These are phyloP conservation scores for Nannoperca australis DNA, from an alignment of 2,797 vertebrate genomes.

Conservation along the genomic window DNA sequence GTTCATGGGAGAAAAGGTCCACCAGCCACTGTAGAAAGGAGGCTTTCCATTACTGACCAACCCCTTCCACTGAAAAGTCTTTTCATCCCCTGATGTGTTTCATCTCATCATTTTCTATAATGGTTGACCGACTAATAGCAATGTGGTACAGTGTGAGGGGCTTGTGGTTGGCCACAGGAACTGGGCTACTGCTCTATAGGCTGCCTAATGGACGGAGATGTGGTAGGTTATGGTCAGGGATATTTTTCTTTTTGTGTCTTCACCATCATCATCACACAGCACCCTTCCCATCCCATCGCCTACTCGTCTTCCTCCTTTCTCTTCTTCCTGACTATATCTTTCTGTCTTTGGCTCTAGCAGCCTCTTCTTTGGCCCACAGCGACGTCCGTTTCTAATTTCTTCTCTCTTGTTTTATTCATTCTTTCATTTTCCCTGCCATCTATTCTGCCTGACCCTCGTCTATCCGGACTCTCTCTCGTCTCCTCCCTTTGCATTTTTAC, in stretches of 20 bases:
- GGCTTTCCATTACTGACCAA: slow-evolving; percentile 60
- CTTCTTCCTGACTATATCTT: slow-evolving; percentile 29
- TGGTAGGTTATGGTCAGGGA: slow-evolving; percentile 53
- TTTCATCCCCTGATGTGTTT: slow-evolving; percentile 60
- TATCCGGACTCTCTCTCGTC: slow-evolving; percentile 26
- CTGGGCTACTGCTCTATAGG: slow-evolving; percentile 49
- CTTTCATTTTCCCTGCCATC: slow-evolving; percentile 74
- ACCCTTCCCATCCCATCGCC: slow-evolving; percentile 38
- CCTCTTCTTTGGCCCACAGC: slow-evolving; percentile 54
- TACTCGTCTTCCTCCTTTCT: slow-evolving; percentile 19
- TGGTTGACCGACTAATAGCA: slow-evolving; percentile 65
- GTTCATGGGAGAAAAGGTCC: slow-evolving; percentile 42
- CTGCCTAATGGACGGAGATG: slow-evolving; percentile 69
- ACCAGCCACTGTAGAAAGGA: slow-evolving; percentile 39
- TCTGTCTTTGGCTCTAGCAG: slow-evolving; percentile 29
- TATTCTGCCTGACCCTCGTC: slow-evolving; percentile 61
- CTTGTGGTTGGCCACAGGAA: slow-evolving; percentile 73
- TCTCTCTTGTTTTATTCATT: slow-evolving; percentile 81
- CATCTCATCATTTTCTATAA: slow-evolving; percentile 56
- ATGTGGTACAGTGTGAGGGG: slow-evolving; percentile 33
- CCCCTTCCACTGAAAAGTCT: slow-evolving; percentile 39
- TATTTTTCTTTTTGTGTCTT: slow-evolving; percentile 40
- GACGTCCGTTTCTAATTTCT: slow-evolving; percentile 73
- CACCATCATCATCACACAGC: slow-evolving; percentile 36
- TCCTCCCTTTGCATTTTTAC: slow-evolving; percentile 59